Conservation (phyloP, 1,140 invertebrate genomes). For the Anoplophora glabripennis region DNA sequence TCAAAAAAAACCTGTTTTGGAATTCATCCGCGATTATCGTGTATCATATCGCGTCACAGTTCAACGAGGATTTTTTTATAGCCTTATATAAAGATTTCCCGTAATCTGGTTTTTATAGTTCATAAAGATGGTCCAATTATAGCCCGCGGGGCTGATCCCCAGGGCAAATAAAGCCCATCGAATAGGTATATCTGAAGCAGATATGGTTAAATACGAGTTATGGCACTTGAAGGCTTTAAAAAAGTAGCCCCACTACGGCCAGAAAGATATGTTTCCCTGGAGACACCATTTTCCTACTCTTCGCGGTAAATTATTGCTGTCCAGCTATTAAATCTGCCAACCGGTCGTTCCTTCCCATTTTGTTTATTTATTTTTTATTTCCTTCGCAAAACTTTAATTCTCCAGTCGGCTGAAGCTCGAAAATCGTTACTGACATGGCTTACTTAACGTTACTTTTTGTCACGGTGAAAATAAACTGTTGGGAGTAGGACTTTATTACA, state of each 20-base stretch:
- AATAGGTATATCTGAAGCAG: conserved; percentile 28
- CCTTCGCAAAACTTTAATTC: too few relatives aligned
- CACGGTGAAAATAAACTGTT: too few relatives aligned
- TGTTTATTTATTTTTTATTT: conserved; percentile 29
- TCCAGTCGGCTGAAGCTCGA: too few relatives aligned
- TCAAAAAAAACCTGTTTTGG: too few relatives aligned
- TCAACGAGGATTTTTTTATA: too few relatives aligned
- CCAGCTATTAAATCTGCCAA: conserved; percentile 35
- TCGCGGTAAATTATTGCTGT: conserved; percentile 31
- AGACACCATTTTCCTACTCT: conserved; percentile 5
- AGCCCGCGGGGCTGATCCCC: conserved; percentile 23
- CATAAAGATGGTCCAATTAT: conserved; percentile 32
- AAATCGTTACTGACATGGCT: too few relatives aligned
- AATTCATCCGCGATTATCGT: too few relatives aligned
- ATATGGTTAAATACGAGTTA: conserved; percentile 31
- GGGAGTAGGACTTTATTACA: too few relatives aligned
- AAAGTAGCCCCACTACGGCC: conserved; percentile 25
- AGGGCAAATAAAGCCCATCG: conserved; percentile 24
- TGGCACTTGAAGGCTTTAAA: conserved; percentile 27
- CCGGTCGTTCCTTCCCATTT: conserved; percentile 20
- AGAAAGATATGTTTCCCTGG: conserved; percentile 32
- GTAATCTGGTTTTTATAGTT: conserved; percentile 29
- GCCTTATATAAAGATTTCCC: conserved; percentile 22
- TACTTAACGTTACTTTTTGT: too few relatives aligned
- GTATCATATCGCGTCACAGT: too few relatives aligned